Conservation (phyloP, 2,888 invertebrate genomes). For the Erebia epiphron region DNA sequence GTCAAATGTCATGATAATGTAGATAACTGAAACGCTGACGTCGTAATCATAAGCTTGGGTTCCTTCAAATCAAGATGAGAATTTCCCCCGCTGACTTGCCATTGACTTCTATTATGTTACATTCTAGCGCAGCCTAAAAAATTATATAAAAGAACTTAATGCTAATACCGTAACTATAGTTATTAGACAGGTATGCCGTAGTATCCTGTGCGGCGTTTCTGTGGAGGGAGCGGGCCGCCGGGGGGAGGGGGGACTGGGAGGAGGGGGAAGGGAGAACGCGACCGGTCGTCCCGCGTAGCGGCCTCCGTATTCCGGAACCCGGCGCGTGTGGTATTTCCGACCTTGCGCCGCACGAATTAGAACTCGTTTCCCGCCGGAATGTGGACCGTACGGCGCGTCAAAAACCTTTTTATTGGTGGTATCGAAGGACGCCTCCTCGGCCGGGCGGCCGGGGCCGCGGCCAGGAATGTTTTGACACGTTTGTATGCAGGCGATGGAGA, state of each 20-base stretch:
- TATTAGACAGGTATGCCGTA: slow-evolving; percentile 3
- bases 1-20: too few species aligned
- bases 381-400: slow-evolving; percentile 2
- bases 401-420: slow-evolving; percentile 1
- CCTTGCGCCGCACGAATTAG: background rate
- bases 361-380: slow-evolving; percentile 11
- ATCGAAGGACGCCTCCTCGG: background rate
- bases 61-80: too few species aligned
- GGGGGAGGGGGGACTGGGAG: background rate
- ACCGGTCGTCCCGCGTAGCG: background rate
- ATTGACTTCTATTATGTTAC: background rate
- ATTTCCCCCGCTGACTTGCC: background rate
- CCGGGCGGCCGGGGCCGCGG: background rate
- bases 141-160: background rate
- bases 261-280: background rate
- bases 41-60: too few species aligned
- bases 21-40: too few species aligned
- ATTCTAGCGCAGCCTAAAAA: too few species aligned
- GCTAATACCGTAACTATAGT: background rate
- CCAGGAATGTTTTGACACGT: background rate
- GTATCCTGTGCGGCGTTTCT: background rate
- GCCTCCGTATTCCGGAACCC: background rate
- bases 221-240: background rate
- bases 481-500: background rate
- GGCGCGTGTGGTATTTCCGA: slow-evolving; percentile 8